Evolutionary conservation across 2,888 invertebrate species (phyloP).

Genomic region (Sarcophaga subvicina): DNA sequence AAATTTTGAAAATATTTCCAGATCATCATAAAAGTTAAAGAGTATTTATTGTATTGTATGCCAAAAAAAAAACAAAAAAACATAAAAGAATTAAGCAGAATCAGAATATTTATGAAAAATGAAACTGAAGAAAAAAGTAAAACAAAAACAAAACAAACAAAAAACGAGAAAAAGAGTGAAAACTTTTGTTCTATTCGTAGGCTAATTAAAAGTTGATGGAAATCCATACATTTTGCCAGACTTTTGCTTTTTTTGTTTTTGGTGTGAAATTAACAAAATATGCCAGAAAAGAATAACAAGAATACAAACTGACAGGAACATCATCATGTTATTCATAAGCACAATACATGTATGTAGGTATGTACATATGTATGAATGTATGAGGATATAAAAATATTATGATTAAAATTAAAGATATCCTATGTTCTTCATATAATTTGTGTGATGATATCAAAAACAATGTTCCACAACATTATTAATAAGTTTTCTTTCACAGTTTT

Average conservation of each 20-base stretch:
- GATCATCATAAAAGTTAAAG: slow-evolving; percentile 27
- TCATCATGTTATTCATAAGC: background rate
- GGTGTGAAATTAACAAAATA: slow-evolving; percentile 1
- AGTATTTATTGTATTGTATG: background rate
- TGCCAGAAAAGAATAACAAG: background rate
- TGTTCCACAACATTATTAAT: background rate
- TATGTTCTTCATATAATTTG: background rate
- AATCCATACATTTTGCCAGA: slow-evolving; percentile 1
- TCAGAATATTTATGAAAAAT: background rate
- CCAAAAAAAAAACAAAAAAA: slow-evolving; percentile 8
- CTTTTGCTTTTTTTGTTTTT: slow-evolving; percentile 1
- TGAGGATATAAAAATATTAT: too few relatives aligned
- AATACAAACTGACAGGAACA: slow-evolving; percentile 37
- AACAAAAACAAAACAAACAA: background rate
- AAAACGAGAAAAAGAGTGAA: background rate
- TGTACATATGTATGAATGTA: too few relatives aligned
- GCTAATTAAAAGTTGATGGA: slow-evolving; percentile 61
- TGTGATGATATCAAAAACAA: background rate
- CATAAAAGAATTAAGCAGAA: slow-evolving; percentile 1
- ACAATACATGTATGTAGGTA: too few relatives aligned
- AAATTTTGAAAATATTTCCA: background rate
- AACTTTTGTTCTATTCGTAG: slow-evolving; percentile 42
- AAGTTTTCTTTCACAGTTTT: too few relatives aligned
- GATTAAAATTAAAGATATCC: too few relatives aligned
- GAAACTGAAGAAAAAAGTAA: background rate